Conservation (phyloP, 2,888 invertebrate genomes). For the Zygogramma bicolorata region DNA sequence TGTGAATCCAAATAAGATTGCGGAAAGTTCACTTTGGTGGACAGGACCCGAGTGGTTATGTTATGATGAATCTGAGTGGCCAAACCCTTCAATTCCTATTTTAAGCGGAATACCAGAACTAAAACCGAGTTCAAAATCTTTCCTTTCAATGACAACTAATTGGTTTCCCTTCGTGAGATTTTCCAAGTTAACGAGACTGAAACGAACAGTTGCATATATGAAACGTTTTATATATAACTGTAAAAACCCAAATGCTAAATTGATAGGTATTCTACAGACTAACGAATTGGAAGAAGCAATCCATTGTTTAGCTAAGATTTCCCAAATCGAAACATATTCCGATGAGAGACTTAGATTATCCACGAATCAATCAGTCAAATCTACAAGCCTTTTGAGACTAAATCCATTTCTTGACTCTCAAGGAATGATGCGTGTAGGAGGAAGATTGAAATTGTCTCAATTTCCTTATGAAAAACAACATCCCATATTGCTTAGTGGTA, state of each 20-base stretch:
- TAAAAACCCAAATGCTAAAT: not conserved
- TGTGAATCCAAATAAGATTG: not conserved
- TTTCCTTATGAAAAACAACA: not conserved
- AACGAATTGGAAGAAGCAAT: not conserved
- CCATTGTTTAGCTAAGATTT: not conserved
- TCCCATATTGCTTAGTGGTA: no score
- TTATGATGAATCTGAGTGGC: not conserved
- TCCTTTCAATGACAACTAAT: not conserved
- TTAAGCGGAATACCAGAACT: not conserved
- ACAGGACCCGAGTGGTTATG: not conserved
- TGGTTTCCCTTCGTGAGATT: not conserved
- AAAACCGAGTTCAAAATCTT: not conserved
- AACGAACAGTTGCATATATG: not conserved
- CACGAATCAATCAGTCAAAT: no score
- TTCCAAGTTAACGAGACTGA: not conserved
- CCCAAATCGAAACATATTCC: not conserved
- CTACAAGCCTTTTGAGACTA: not conserved
- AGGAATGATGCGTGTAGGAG: not conserved
- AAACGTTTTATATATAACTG: not conserved
- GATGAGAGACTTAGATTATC: not conserved
- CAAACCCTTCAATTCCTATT: not conserved
- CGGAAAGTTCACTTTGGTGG: not conserved
- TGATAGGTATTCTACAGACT: not conserved
- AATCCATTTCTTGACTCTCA: not conserved
- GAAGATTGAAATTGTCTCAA: not conserved